A percentile compares a stretch with the other conserved stretches of the same genome.
Conservation (phyloP, 1,140 invertebrate species). For the Penaeus japonicus region DNA sequence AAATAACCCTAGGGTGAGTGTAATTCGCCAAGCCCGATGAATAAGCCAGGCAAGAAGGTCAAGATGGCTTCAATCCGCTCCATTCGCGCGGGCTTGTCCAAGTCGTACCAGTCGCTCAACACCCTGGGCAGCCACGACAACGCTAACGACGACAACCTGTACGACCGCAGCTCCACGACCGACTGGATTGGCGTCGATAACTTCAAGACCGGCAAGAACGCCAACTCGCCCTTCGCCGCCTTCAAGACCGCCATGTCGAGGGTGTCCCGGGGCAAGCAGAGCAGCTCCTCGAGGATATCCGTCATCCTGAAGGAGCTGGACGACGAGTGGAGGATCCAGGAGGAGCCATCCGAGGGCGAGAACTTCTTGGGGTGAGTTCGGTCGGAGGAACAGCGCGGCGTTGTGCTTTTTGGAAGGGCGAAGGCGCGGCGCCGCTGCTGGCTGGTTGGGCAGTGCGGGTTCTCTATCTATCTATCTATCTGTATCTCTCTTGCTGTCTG, state of each 20-base stretch:
- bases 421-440: too few relatives aligned
- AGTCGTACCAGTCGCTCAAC: slow-evolving; percentile 31
- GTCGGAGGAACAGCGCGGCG: too few relatives aligned
- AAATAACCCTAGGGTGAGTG: too few relatives aligned
- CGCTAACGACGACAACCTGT: not conserved
- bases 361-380: slow-evolving; percentile 21
- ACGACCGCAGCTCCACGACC: not conserved
- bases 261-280: slow-evolving; percentile 6
- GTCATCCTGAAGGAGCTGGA: slow-evolving; percentile 29
- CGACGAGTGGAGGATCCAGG: slow-evolving; percentile 36
- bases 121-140: not conserved
- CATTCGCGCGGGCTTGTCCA: slow-evolving; percentile 24
- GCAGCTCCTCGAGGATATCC: slow-evolving; percentile 20
- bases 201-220: slow-evolving; percentile 7
- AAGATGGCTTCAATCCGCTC: slow-evolving; percentile 29
- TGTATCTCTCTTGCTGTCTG: too few relatives aligned
- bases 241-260: slow-evolving; percentile 21
- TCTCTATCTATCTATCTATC: too few relatives aligned
- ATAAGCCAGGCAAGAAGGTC: not conserved
- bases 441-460: too few relatives aligned
- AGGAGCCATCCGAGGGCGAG: not conserved
- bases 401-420: too few relatives aligned
- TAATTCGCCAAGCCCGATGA: not conserved
- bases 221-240: not conserved
- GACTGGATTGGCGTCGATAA: slow-evolving; percentile 41